Base-by-base conservation (phyloP, 1,140 invertebrate genomes). In the Trachymyrmex septentrionalis region DNA sequence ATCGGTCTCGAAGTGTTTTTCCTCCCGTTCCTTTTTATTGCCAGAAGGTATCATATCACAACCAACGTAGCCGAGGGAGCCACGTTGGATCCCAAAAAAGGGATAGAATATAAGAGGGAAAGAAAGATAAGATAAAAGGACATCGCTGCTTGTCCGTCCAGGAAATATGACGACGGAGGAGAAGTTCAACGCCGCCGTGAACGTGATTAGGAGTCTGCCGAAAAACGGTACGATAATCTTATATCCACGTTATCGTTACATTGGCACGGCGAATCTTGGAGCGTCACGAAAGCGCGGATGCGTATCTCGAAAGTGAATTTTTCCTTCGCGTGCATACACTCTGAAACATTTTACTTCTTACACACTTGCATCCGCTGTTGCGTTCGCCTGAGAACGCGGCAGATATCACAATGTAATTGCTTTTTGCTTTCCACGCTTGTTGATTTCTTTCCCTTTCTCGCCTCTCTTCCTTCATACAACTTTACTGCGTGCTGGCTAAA, bases 161-260 rank as follows among this genome's bases (percentile, higher is more conserved):
- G 30, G 48, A 44, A 86, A 89, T 73, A 97, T 98, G 97, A 97
- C 97, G 87, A 96, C 96, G 24, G 97, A 98, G 94, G 97, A 98
- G 92, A 97, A 97, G 95, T 99, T 99, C 94, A 96, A 97, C 92
- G 98, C 98, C 75, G 98, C 98, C 85, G 98, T 98, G 19, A 98
- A 98, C 95, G 97, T 98, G 85, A 98, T 98, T 72, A 96, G 97
- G 93, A 97, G 97, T 96, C 96, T 99, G 88, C 98, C 98, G 66
- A 98, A 98, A 96, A 97, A 98, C 96, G 98, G 98, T 98, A 95
- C 96, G 24, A 24, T 16, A n/a, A 48, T 50, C 57, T 12, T n/a
- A 50, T 16, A 21, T 7, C 16, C 19, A n/a, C 16, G 69, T 75
- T 50, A 16, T 16, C 14, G 14, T 50, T 14, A 3, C 48, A 5